These are phyloP conservation scores for Siniperca scherzeri DNA, from an alignment of 2,797 vertebrate species.

Conservation along the genomic window DNA sequence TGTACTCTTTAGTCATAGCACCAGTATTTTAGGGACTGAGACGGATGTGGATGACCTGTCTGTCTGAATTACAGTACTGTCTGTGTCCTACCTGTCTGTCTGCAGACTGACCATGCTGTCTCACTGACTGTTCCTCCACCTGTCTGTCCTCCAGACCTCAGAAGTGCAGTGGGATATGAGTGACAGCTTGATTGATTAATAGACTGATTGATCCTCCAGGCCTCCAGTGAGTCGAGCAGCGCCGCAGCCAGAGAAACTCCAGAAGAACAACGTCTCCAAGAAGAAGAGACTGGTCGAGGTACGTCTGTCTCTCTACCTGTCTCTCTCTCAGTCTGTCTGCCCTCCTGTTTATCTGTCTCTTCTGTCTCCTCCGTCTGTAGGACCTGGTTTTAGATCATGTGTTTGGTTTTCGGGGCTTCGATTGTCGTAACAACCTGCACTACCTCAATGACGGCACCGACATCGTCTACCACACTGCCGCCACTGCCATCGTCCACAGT, in stretches of 20 bases:
- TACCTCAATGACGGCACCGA: conserved; percentile 97
- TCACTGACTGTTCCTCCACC: conserved; percentile 22
- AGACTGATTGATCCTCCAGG: conserved; percentile 72
- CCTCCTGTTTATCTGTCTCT: background rate
- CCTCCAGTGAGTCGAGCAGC: conserved; percentile 95
- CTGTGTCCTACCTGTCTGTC: conserved; percentile 2
- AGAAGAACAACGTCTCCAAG: conserved; percentile 95
- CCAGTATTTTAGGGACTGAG: background rate
- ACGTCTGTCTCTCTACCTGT: background rate
- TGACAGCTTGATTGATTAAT: background rate
- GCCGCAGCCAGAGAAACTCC: conserved; percentile 95
- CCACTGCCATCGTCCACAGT: conserved; percentile 92
- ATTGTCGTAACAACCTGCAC: conserved; percentile 97
- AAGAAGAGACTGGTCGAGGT: conserved; percentile 91
- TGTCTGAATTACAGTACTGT: background rate
- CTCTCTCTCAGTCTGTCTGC: background rate
- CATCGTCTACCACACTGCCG: conserved; percentile 95
- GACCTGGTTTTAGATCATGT: conserved; percentile 95
- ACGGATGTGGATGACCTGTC: too few species aligned
- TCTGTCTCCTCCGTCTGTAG: conserved; percentile 63
- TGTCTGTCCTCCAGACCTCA: conserved; percentile 1
- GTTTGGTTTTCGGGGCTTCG: conserved; percentile 95
- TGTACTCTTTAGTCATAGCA: background rate
- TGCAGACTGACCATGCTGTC: conserved; percentile 19
- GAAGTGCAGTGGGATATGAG: too few species aligned